phyloP scores from a whole-genome alignment of 2,113 vertebrate genomes.

The Hirundichthys speculiger region DNA sequence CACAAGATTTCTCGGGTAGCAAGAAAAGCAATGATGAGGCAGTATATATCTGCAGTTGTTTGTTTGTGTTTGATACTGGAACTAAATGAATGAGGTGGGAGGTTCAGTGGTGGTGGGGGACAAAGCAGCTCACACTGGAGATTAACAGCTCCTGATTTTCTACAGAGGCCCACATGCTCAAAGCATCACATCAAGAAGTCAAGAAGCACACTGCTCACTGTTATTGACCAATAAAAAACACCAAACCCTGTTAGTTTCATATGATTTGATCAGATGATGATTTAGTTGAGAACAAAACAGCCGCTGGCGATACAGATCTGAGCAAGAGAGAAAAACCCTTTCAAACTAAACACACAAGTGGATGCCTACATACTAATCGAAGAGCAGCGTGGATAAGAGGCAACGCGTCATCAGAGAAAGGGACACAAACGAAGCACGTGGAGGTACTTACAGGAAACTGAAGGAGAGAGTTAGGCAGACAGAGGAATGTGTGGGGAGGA shows the following conservation, averaged over 20 bases:
- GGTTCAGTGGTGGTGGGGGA: background rate
- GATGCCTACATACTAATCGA: background rate
- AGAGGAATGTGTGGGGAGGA: constrained; percentile 62
- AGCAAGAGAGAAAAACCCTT: no score
- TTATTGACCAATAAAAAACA: background rate
- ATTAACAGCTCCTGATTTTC: background rate
- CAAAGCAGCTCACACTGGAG: constrained; percentile 4
- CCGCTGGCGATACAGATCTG: no score
- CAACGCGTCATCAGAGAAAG: constrained; percentile 23
- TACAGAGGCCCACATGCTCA: background rate
- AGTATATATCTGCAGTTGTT: constrained; percentile 1
- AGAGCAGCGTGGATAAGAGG: constrained; percentile 1
- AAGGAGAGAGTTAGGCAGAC: constrained; percentile 62
- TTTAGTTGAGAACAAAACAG: background rate
- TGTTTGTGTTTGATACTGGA: background rate
- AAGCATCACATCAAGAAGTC: constrained; percentile 4
- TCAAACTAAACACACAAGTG: constrained; percentile 1
- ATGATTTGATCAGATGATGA: background rate
- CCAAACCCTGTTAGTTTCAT: background rate
- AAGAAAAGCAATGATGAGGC: constrained; percentile 4
- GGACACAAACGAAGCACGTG: constrained; percentile 20
- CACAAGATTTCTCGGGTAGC: background rate
- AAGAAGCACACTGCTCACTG: background rate
- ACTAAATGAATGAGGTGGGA: constrained; percentile 10
- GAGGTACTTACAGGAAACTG: constrained; percentile 83